Base-by-base conservation (phyloP, 2,797 vertebrate species). In the Ambastaia sidthimunki region DNA sequence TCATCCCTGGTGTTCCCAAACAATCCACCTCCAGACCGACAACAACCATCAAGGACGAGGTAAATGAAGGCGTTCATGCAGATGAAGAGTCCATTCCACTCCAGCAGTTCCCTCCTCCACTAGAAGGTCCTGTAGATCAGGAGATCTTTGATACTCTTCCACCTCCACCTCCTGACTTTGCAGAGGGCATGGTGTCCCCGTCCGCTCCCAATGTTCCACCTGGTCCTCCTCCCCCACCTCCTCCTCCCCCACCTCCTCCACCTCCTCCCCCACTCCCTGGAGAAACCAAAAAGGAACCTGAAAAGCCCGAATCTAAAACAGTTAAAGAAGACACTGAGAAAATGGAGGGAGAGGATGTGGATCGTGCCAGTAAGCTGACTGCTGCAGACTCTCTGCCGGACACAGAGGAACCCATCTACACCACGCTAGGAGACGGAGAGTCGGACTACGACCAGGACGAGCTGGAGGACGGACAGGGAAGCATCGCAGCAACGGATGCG, bases 381-480 rank as follows among this genome's bases (percentile, higher is more conserved):
- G 90, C 91, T 82, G 90, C 84, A 28, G 92, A 93, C 66, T 93
- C 93, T 82, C 87, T 94, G 67, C 91, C 83, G 28, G 96, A 96
- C 11, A 84, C 89, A 0, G 95, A 95, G 87, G 96, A 96, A 71
- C 94, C 92, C 0, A 93, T 96, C 85, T 97, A 96, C 90, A 94
- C 93, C 89, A 90, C 94, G 21, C 95, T 95, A 0, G 93, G 84
- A 0, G 96, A 98, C 81, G 94, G 95, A 0, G 96, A 97, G 85
- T 98, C 96, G 0, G 96, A 97, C 80, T 97, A 97, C 0, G 96
- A 97, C 85, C 95, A 97, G 67, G 96, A 97, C 71, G 96, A 97
- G 83, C 94, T 95, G 87, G 96, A 98, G 44, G 94, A 94, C 0
- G 93, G 93, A 0, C 91, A 92, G 63, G 91, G 93, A 7, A 96